phyloP scores from a whole-genome alignment of 2,888 invertebrate species.

The Colletes collaris region DNA sequence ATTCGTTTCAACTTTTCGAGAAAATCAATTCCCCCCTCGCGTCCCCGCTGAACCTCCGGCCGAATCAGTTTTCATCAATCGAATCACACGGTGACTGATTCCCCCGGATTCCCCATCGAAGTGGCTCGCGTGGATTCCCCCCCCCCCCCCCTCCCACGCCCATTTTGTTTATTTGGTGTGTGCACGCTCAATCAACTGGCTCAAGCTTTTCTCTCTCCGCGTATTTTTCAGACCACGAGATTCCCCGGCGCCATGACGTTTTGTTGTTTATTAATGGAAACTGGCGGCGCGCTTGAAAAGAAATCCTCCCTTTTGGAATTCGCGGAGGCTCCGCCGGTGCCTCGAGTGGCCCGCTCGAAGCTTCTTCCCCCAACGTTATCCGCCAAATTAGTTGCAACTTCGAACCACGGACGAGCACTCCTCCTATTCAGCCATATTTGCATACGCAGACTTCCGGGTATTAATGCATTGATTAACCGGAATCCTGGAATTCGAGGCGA shows the following conservation, averaged over 20 bases:
- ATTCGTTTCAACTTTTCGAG: not conserved
- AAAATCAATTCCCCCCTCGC: conserved; percentile 4
- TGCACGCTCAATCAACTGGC: conserved; percentile 41
- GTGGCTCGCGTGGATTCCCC: not conserved
- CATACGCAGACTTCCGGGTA: no score
- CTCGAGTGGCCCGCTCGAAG: conserved; percentile 3
- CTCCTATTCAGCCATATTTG: no score
- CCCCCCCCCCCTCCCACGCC: no score
- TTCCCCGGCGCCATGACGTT: not conserved
- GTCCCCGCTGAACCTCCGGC: not conserved
- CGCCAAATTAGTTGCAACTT: conserved; percentile 2
- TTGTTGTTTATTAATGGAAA: conserved; percentile 39
- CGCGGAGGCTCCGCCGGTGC: not conserved
- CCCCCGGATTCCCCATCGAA: conserved; percentile 18
- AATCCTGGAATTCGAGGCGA: not conserved
- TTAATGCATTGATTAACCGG: no score
- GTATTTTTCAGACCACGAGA: conserved; percentile 8
- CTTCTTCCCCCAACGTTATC: not conserved
- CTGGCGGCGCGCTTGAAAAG: conserved; percentile 14
- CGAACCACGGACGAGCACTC: no score
- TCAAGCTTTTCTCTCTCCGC: not conserved
- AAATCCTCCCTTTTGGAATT: conserved; percentile 7
- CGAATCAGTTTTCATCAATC: conserved; percentile 36
- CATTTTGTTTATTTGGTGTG: conserved; percentile 40
- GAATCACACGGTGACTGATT: conserved; percentile 35